These are phyloP conservation scores for Rhinoraja longicauda DNA, from an alignment of 2,797 vertebrate genomes.

Conservation along the genomic window DNA sequence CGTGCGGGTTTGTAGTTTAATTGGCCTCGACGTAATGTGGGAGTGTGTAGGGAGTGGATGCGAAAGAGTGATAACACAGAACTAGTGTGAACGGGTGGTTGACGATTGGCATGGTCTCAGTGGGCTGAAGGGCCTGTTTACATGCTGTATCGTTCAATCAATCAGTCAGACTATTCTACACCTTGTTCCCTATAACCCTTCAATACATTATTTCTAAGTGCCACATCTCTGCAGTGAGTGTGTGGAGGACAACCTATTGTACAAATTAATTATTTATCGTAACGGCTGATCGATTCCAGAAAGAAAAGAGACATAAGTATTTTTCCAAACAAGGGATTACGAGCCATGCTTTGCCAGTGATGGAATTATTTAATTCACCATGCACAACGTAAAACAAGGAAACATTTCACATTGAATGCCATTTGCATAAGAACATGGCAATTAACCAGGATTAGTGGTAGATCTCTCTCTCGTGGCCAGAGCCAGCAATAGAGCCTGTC, in stretches of 20 bases:
- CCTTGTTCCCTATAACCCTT: background rate
- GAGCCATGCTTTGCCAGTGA: background rate
- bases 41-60: no score
- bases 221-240: background rate
- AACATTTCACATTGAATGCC: background rate
- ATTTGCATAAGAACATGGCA: background rate
- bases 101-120: no score
- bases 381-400: background rate
- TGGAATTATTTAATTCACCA: background rate
- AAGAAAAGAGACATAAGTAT: background rate
- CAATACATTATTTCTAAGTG: background rate
- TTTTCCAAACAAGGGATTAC: background rate
- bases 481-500: background rate
- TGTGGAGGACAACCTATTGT: background rate
- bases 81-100: no score
- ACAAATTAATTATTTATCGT: background rate
- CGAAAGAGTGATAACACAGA: no score
- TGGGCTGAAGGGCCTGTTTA: no score
- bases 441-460: conserved; percentile 11
- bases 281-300: background rate
- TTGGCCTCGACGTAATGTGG: no score
- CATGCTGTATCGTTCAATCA: no score
- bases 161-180: background rate
- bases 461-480: background rate
- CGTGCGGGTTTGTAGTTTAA: no score